phyloP scores from a whole-genome alignment of 2,797 vertebrate genomes.

The Cirrhinus molitorella region DNA sequence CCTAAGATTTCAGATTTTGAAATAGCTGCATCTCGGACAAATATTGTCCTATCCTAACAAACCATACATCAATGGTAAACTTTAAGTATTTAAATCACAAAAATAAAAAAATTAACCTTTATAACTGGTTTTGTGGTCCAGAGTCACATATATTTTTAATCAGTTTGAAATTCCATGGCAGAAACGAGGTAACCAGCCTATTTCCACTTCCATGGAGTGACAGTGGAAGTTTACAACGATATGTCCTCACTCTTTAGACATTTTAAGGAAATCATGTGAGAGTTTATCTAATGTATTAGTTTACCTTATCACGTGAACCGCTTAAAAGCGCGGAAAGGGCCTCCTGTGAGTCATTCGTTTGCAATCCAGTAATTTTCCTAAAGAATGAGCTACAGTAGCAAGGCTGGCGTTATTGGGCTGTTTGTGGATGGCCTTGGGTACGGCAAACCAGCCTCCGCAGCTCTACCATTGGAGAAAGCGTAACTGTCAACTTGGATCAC shows the following conservation, averaged over 20 bases:
- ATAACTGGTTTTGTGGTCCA: no score
- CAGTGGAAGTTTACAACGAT: neutral
- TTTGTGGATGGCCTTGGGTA: neutral
- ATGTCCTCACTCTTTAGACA: neutral
- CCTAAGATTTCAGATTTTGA: no score
- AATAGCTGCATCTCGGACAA: no score
- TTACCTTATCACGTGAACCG: neutral
- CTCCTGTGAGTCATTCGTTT: neutral
- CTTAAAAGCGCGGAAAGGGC: neutral
- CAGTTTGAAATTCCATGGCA: neutral
- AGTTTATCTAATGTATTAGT: neutral
- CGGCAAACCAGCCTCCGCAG: no score
- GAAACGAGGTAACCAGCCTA: neutral
- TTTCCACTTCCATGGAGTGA: neutral
- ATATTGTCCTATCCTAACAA: no score
- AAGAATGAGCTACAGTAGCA: neutral
- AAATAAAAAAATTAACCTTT: no score
- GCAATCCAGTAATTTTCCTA: neutral
- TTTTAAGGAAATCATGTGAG: neutral
- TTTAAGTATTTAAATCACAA: no score
- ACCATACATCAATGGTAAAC: no score
- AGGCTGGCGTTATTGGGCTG: no score
- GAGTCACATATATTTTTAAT: no score
- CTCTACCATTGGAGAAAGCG: neutral
- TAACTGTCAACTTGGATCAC: neutral